Conservation (phyloP, 2,888 invertebrate genomes). For the Schrankia costaestrigalis region DNA sequence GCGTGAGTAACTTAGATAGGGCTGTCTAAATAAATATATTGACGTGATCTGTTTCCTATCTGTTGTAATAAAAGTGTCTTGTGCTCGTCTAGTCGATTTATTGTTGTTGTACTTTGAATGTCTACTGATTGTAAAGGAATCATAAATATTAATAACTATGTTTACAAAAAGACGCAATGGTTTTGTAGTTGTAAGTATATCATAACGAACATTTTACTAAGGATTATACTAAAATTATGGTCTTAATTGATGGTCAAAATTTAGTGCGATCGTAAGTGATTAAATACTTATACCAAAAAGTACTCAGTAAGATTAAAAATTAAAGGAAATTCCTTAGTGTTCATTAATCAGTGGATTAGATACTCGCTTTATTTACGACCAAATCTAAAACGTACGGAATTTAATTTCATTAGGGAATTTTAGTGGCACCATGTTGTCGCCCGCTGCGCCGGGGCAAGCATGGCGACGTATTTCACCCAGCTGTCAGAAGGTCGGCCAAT, state of each 20-base stretch:
- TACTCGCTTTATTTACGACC: conserved; percentile 76
- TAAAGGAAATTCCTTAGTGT: conserved; percentile 51
- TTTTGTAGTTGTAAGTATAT: no score
- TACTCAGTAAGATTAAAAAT: conserved; percentile 22
- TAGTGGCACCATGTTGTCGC: conserved; percentile 75
- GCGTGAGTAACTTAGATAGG: conserved; percentile 32
- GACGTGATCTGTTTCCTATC: conserved; percentile 62
- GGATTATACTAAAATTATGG: no score
- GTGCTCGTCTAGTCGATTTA: conserved; percentile 56
- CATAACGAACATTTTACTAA: no score
- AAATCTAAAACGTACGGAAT: conserved; percentile 77
- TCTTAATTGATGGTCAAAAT: neutral
- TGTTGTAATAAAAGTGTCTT: conserved; percentile 63
- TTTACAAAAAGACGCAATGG: no score
- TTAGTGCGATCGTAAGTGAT: neutral
- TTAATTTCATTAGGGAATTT: conserved; percentile 79
- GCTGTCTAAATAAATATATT: conserved; percentile 58
- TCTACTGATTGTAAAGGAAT: no score
- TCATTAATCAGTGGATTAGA: conserved; percentile 80
- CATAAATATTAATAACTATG: no score
- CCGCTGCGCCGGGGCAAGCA: conserved; percentile 70
- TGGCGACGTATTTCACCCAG: conserved; percentile 72
- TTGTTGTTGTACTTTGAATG: conserved; percentile 42
- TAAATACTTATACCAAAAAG: neutral
- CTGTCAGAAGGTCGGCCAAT: conserved; percentile 75